These are phyloP conservation scores for Micrasema minimum DNA, from an alignment of 1,140 invertebrate species.

Conservation along the genomic window DNA sequence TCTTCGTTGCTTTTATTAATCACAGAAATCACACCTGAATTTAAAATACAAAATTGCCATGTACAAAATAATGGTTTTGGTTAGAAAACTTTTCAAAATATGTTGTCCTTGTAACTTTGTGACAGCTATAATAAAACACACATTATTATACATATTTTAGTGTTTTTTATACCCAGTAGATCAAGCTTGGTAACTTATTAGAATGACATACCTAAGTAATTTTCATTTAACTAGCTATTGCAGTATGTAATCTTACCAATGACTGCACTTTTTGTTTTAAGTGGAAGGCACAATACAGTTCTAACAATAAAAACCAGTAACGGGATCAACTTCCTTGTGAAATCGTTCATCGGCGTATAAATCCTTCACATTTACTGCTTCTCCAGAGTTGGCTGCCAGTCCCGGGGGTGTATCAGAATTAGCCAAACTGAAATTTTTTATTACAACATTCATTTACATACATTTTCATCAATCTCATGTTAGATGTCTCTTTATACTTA, in stretches of 20 bases:
- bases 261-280: conserved; percentile 64
- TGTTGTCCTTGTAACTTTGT: too few species aligned
- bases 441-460: too few species aligned
- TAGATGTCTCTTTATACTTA: too few species aligned
- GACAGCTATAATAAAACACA: too few species aligned
- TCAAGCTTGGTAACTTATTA: too few species aligned
- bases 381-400: conserved; percentile 62
- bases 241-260: conserved; percentile 59
- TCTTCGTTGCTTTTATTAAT: conserved; percentile 65
- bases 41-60: too few species aligned
- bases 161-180: too few species aligned
- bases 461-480: too few species aligned
- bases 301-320: conserved; percentile 65
- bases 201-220: not conserved
- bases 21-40: conserved; percentile 66
- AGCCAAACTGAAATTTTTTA: conserved; percentile 58
- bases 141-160: too few species aligned
- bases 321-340: conserved; percentile 63
- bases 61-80: too few species aligned
- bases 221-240: not conserved
- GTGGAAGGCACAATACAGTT: conserved; percentile 66
- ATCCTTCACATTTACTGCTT: conserved; percentile 64
- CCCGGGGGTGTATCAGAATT: conserved; percentile 63
- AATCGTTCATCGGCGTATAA: conserved; percentile 66
- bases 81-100: too few species aligned